These are phyloP conservation scores for Drosophila limbata DNA, from an alignment of 2,888 invertebrate genomes.

Conservation along the genomic window DNA sequence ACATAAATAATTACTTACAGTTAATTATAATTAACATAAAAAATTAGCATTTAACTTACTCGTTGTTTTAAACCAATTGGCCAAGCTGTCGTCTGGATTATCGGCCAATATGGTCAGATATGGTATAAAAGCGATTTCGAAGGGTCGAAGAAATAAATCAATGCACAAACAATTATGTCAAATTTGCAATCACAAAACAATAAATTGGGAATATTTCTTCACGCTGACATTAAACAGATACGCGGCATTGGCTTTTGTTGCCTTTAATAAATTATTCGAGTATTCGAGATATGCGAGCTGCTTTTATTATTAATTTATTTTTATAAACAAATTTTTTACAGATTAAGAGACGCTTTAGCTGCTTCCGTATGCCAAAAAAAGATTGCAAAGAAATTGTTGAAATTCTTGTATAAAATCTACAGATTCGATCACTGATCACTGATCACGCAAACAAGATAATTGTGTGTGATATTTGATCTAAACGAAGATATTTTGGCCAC, in stretches of 20 bases:
- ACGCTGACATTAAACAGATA: conserved; percentile 69
- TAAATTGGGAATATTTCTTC: conserved; percentile 50
- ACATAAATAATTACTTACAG: conserved; percentile 63
- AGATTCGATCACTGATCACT: conserved; percentile 49
- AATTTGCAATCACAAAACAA: conserved; percentile 71
- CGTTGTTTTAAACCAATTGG: conserved; percentile 9
- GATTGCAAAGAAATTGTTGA: conserved; percentile 7
- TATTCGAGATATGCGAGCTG: conserved; percentile 17
- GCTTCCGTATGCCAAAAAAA: conserved; percentile 62
- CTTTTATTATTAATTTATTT: conserved; percentile 10
- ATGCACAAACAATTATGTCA: conserved; percentile 66
- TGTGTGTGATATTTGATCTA: conserved; percentile 52
- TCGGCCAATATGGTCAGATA: not conserved
- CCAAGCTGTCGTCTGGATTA: not conserved
- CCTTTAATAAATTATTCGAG: conserved; percentile 46
- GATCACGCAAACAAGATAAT: conserved; percentile 35
- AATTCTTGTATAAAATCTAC: not conserved
- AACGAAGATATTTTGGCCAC: conserved; percentile 28
- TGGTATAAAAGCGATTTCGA: not conserved
- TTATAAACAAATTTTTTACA: conserved; percentile 41
- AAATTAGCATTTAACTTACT: conserved; percentile 71
- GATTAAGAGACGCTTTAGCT: conserved; percentile 40
- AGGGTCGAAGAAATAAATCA: conserved; percentile 52
- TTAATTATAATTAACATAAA: conserved; percentile 65
- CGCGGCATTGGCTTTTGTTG: conserved; percentile 43